phyloP scores from a whole-genome alignment of 1,140 invertebrate species.

The Galleria mellonella region DNA sequence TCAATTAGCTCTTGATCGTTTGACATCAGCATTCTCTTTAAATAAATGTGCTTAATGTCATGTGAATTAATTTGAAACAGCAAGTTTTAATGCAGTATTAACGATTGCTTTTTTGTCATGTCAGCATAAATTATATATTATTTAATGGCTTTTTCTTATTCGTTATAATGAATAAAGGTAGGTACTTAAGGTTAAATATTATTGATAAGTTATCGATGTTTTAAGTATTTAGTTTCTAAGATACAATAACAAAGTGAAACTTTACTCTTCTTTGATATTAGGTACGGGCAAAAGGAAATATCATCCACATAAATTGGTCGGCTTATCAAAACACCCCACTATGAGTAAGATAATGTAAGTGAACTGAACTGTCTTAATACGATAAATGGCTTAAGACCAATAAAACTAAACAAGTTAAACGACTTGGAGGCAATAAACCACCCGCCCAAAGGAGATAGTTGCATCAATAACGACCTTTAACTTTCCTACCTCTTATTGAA shows the following conservation, averaged over 20 bases:
- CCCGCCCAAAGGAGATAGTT: constrained; percentile 19
- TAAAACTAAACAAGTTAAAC: constrained; percentile 68
- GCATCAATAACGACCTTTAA: constrained; percentile 34
- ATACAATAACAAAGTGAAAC: no score
- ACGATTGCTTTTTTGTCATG: no score
- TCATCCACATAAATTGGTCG: constrained; percentile 30
- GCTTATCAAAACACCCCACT: constrained; percentile 44
- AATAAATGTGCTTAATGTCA: no score
- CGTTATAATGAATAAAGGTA: no score
- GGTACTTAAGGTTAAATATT: no score
- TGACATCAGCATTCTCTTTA: constrained; percentile 23
- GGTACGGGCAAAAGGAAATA: constrained; percentile 17
- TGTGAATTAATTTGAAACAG: no score
- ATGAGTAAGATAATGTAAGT: constrained; percentile 45
- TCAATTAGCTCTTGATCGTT: constrained; percentile 45
- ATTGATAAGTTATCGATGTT: no score
- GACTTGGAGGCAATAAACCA: constrained; percentile 46
- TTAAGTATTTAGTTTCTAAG: no score
- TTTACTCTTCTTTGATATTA: no score
- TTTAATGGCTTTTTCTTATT: no score
- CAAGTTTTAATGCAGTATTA: no score
- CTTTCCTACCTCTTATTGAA: constrained; percentile 4
- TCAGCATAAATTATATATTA: no score
- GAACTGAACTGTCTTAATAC: constrained; percentile 51
- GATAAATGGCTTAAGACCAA: constrained; percentile 57